A percentile compares a stretch with the other conserved stretches of the same genome.
These are phyloP conservation scores for Crypturellus undulatus DNA, from an alignment of 2,113 vertebrate genomes.

Conservation along the genomic window DNA sequence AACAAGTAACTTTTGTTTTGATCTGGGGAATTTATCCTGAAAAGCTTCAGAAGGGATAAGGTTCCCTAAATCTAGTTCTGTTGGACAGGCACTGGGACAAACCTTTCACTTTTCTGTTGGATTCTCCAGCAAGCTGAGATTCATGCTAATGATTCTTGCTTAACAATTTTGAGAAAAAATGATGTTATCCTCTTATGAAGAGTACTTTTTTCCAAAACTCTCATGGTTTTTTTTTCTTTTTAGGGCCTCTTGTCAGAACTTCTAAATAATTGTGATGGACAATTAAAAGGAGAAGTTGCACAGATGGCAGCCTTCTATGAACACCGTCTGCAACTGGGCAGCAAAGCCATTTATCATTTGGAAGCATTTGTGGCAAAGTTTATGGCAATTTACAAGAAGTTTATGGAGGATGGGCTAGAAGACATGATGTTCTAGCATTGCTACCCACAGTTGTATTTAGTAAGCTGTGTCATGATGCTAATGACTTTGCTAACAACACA, in stretches of 20 bases:
- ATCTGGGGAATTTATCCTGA: not conserved
- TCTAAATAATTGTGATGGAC: conserved; percentile 94
- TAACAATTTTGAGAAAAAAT: not conserved
- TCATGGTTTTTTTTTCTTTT: not conserved
- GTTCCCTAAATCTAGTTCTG: not conserved
- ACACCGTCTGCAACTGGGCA: conserved; percentile 94
- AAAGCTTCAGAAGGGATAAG: not conserved
- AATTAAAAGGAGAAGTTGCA: conserved; percentile 93
- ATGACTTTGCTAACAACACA: not conserved
- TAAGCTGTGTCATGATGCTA: not conserved
- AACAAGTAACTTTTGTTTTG: not conserved
- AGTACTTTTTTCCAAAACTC: not conserved
- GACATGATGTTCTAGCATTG: conserved; percentile 90
- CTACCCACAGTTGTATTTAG: not conserved
- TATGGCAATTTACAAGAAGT: conserved; percentile 98
- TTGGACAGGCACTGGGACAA: not conserved
- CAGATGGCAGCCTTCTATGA: conserved; percentile 95
- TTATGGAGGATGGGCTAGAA: conserved; percentile 98
- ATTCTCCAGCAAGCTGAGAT: not conserved
- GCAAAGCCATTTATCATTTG: conserved; percentile 95
- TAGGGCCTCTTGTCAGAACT: conserved; percentile 92
- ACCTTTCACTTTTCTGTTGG: not conserved
- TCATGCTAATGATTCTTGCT: not conserved
- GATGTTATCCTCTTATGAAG: not conserved
- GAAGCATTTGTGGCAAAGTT: conserved; percentile 98